Base-by-base conservation (phyloP, 2,113 vertebrate genomes). In the Corydoras sp. region DNA sequence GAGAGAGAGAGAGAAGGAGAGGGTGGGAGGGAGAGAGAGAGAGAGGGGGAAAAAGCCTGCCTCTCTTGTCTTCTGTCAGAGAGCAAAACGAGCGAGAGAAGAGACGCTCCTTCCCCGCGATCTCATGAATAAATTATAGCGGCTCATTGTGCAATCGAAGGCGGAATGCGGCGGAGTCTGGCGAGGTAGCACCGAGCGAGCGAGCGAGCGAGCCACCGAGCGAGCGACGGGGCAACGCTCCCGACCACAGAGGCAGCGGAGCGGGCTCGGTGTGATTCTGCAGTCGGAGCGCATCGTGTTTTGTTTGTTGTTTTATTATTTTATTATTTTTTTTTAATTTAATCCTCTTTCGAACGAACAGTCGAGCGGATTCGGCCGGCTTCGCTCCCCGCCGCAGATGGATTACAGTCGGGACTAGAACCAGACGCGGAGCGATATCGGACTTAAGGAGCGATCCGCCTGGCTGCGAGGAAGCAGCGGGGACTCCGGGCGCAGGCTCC, bases 71-170 rank as follows among this genome's bases (percentile, higher is more conserved):
- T 74, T 66, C 58, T 69, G 67, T 58, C n/a, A 58, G 79, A 83
- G 18, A 24, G 18, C 18, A 24, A 71, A 72, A 56, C 9, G 24
- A 59, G 55, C 5, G 68, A 58, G 61, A 58, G 65, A 71, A 12
- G 66, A 58, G 58, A 48, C 67, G 50, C 85, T 83, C 82, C 74
- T 83, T 79, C 85, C 84, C 83, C 85, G 85, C 88, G 88, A 89
- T 84, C 86, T 88, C 84, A 89, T 89, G 87, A 87, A 89, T 89
- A 89, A 83, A 86, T 89, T 88, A 87, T 73, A 82, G 82, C 75
- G 83, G 81, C 77, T 84, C 82, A 84, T 83, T 86, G 86, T 86
- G 87, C 82, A 87, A 86, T 81, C 80, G 81, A 87, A 81, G 77
- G 81, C 84, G 85, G 83, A 81, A 69, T 62, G 83, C 81, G 35